Conservation (phyloP, 2,888 invertebrate genomes). For the Macrosiphum euphorbiae region DNA sequence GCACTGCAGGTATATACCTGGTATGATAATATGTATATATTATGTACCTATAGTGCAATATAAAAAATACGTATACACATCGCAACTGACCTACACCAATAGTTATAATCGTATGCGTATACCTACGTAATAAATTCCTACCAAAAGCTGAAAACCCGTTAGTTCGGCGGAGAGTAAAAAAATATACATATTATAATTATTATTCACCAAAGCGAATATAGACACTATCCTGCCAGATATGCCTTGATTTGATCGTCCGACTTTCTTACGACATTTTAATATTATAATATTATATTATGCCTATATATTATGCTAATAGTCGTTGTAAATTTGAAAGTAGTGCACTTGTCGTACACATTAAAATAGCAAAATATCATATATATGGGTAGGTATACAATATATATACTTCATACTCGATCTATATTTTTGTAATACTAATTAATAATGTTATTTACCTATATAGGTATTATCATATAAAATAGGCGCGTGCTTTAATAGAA, state of each 20-base stretch:
- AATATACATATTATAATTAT: background rate
- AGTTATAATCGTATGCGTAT: background rate
- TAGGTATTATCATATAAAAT: too few relatives aligned
- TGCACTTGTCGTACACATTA: background rate
- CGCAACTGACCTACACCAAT: background rate
- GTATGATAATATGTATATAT: background rate
- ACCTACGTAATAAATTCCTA: background rate
- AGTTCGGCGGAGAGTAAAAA: background rate
- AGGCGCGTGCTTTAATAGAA: background rate
- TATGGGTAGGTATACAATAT: background rate
- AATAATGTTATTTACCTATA: background rate
- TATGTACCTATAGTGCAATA: background rate
- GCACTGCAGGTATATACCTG: background rate
- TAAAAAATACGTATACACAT: background rate
- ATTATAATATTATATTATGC: background rate
- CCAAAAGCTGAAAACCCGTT: slow-evolving; percentile 34
- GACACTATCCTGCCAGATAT: background rate
- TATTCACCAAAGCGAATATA: background rate
- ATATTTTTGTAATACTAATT: background rate
- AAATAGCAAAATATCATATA: background rate
- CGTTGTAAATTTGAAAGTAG: background rate
- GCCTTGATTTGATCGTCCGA: background rate
- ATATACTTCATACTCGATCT: background rate
- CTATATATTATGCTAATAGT: background rate
- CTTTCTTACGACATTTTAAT: background rate